Conservation (phyloP, 2,113 vertebrate genomes). For the Parotia lawesii region DNA sequence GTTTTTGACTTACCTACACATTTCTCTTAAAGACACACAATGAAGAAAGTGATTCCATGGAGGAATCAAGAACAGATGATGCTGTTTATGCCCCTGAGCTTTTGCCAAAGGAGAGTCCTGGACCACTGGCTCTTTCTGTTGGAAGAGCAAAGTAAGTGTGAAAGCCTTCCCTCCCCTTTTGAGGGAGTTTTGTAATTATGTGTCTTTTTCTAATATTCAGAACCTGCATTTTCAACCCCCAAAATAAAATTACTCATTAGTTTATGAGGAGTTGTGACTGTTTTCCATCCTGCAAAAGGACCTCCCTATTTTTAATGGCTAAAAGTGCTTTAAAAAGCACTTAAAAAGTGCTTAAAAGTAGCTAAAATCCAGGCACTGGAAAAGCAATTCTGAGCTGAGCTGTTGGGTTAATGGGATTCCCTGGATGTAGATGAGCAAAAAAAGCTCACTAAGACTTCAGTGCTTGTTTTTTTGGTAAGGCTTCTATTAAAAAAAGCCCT, state of each 20-base stretch:
- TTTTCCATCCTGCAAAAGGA: background rate
- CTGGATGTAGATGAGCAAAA: background rate
- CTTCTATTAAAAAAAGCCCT: background rate
- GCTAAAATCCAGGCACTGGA: background rate
- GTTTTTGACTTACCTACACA: background rate
- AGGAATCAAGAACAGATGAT: slow-evolving; percentile 45
- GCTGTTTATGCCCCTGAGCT: slow-evolving; percentile 39
- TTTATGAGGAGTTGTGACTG: rapidly evolving
- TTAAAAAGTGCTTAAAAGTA: too few species aligned
- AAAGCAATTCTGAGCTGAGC: background rate
- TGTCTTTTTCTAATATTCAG: background rate
- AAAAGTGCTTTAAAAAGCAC: background rate
- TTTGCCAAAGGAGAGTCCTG: slow-evolving; percentile 38
- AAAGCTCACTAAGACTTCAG: background rate
- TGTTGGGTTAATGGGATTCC: background rate
- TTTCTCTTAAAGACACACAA: slow-evolving; percentile 48
- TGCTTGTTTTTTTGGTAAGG: background rate
- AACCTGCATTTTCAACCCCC: background rate
- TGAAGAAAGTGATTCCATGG: slow-evolving; percentile 37
- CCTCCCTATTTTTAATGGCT: background rate
- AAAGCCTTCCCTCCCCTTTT: background rate
- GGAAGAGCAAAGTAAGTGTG: slow-evolving; percentile 85
- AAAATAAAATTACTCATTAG: background rate
- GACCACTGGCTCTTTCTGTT: slow-evolving; percentile 76
- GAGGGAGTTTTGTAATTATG: background rate